Conservation (phyloP, 1,140 invertebrate genomes). For the Zaprionus capensis region DNA sequence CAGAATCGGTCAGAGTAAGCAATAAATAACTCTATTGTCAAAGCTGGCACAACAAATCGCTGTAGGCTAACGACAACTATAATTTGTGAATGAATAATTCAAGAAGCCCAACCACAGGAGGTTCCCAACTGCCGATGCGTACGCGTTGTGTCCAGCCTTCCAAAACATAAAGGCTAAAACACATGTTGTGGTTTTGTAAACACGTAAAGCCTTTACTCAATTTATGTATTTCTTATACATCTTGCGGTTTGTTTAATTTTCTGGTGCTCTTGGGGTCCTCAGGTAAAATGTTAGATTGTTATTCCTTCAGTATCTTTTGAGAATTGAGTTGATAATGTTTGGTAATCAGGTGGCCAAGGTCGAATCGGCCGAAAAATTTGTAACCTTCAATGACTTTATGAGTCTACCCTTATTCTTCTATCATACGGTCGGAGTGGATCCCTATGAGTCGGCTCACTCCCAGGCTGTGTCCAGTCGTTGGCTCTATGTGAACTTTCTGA, state of each 20-base stretch:
- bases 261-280: not conserved
- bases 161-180: not conserved
- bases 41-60: slow-evolving; percentile 14
- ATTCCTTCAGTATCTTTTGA: not conserved
- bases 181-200: not conserved
- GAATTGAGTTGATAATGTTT: not conserved
- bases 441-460: slow-evolving; percentile 21
- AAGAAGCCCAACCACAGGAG: slow-evolving; percentile 9
- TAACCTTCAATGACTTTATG: slow-evolving; percentile 47
- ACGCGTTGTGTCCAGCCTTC: not conserved
- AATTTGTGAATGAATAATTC: slow-evolving; percentile 31
- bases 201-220: not conserved
- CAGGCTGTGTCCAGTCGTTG: slow-evolving; percentile 5
- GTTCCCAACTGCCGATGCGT: not conserved
- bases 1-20: slow-evolving; percentile 5
- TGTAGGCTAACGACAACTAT: slow-evolving; percentile 16
- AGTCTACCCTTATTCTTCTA: slow-evolving; percentile 44
- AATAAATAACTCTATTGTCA: slow-evolving; percentile 27
- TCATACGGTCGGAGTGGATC: slow-evolving; percentile 38
- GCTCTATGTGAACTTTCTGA: slow-evolving; percentile 20
- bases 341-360: not conserved
- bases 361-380: slow-evolving; percentile 2
- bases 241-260: no score
- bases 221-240: slow-evolving; percentile 2
- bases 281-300: not conserved